These are phyloP conservation scores for Scaptomyza tumidula DNA, from an alignment of 2,888 invertebrate genomes.

Conservation along the genomic window DNA sequence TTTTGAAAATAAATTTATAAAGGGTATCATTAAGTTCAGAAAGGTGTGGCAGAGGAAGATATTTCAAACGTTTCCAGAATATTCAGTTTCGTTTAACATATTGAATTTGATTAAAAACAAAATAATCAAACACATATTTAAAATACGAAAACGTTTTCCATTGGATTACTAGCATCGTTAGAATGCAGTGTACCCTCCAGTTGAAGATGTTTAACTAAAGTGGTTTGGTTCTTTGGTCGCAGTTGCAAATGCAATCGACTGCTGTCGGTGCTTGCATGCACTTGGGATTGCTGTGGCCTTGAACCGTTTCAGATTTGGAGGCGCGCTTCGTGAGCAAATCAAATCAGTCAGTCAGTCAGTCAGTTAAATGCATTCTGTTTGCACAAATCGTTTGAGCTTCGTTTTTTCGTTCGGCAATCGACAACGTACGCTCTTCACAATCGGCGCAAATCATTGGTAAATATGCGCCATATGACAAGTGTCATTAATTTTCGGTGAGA, in stretches of 20 bases:
- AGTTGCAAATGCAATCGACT: constrained; percentile 1
- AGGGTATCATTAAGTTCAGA: background rate
- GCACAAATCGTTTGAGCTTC: constrained; percentile 1
- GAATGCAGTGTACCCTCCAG: too few relatives aligned
- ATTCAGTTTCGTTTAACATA: too few relatives aligned
- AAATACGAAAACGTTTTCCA: too few relatives aligned
- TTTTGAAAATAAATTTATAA: background rate
- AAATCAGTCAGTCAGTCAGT: constrained; percentile 18
- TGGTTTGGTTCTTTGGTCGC: background rate
- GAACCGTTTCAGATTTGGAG: constrained; percentile 30
- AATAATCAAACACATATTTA: too few relatives aligned
- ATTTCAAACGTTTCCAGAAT: too few relatives aligned
- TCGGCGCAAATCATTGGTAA: constrained; percentile 37
- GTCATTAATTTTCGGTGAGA: constrained; percentile 35
- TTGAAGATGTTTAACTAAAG: too few relatives aligned
- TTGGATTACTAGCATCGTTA: too few relatives aligned
- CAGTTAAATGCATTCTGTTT: constrained; percentile 21
- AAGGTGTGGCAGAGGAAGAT: background rate
- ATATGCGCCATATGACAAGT: constrained; percentile 27
- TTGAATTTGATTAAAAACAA: too few relatives aligned
- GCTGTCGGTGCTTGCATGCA: constrained; percentile 10
- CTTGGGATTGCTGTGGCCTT: constrained; percentile 33
- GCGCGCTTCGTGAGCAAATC: constrained; percentile 22
- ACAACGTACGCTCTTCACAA: constrained; percentile 34
- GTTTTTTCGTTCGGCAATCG: constrained; percentile 16